phyloP scores from a whole-genome alignment of 2,113 vertebrate species.

The Verasper variegatus region DNA sequence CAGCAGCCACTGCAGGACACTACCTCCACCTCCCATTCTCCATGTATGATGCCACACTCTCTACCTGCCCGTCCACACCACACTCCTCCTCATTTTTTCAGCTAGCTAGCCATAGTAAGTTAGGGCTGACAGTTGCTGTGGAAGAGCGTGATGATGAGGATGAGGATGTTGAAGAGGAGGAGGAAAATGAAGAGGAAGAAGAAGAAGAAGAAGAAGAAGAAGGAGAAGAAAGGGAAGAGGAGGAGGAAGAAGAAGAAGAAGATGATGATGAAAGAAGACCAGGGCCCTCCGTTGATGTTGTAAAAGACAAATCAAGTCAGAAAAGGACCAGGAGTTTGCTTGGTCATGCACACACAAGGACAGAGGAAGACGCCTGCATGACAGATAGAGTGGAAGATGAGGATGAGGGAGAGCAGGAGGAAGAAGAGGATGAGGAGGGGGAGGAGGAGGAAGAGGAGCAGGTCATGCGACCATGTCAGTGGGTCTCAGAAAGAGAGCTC shows the following conservation, averaged over 20 bases:
- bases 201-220: conserved; percentile 58
- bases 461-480: conserved; percentile 57
- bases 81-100: conserved; percentile 73
- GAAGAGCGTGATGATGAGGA: conserved; percentile 81
- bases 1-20: conserved; percentile 86
- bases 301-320: conserved; percentile 70
- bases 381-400: conserved; percentile 34
- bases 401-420: conserved; percentile 40
- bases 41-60: conserved; percentile 82
- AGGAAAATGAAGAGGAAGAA: conserved; percentile 61
- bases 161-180: conserved; percentile 82
- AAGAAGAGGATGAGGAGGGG: conserved; percentile 23
- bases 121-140: conserved; percentile 58
- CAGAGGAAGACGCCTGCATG: conserved; percentile 78
- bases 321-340: conserved; percentile 60
- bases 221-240: conserved; percentile 54
- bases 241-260: conserved; percentile 31
- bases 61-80: conserved; percentile 71
- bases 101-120: conserved; percentile 74
- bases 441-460: conserved; percentile 81
- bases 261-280: conserved; percentile 47
- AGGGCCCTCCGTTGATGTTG: conserved; percentile 63
- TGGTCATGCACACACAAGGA: conserved; percentile 61
- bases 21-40: conserved; percentile 92
- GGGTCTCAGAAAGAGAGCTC: conserved; percentile 79